Conservation (phyloP, 2,113 vertebrate species). For the Ascaphus truei region DNA sequence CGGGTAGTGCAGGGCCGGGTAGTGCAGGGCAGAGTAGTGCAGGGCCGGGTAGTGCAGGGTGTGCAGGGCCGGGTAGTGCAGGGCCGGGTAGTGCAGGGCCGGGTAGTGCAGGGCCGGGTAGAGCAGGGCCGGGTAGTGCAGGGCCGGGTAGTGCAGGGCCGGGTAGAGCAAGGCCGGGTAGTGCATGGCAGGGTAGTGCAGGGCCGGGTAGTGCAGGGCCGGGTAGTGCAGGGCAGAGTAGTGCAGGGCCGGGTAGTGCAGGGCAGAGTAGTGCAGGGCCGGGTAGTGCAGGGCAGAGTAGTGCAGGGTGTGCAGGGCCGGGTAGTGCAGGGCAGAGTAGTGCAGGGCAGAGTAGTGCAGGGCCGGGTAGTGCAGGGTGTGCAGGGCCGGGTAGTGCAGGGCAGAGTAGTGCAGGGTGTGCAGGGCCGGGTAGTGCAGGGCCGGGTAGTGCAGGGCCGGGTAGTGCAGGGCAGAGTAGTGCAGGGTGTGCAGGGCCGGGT, state of each 20-base stretch:
- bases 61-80: background rate
- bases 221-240: background rate
- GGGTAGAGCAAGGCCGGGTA: background rate
- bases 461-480: too few relatives aligned
- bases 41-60: too few relatives aligned
- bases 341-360: too few relatives aligned
- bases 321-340: background rate
- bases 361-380: background rate
- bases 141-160: background rate
- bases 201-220: background rate
- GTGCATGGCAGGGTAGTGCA: too few relatives aligned
- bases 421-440: background rate
- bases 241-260: background rate
- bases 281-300: background rate
- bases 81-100: too few relatives aligned
- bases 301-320: too few relatives aligned
- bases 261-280: too few relatives aligned
- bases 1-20: background rate
- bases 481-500: too few relatives aligned
- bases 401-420: too few relatives aligned
- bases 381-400: background rate
- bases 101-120: background rate
- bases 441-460: too few relatives aligned
- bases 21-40: too few relatives aligned
- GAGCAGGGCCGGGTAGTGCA: background rate